A percentile compares a stretch with the other conserved stretches of the same genome.
These are phyloP conservation scores for Notoglanidium macrostoma DNA, from an alignment of 2,797 vertebrate species.

Conservation along the genomic window DNA sequence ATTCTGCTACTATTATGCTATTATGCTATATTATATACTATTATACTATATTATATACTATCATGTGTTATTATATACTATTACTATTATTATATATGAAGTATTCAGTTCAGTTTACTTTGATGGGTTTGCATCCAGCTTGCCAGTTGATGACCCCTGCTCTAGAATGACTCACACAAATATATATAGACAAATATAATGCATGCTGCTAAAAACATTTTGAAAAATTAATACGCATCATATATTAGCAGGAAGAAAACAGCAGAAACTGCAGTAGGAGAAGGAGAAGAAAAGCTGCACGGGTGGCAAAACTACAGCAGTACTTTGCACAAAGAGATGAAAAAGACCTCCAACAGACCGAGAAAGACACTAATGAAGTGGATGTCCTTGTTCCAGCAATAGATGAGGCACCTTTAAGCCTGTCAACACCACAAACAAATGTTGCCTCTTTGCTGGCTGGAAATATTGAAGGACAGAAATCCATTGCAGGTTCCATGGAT, in stretches of 20 bases:
- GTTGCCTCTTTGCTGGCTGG: conserved; percentile 31
- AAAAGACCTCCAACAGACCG: conserved; percentile 22
- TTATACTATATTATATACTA: too few relatives aligned
- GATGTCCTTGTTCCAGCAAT: conserved; percentile 39
- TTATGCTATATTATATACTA: too few relatives aligned
- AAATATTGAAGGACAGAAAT: conserved; percentile 23
- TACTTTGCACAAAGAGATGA: conserved; percentile 61
- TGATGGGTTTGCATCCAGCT: neutral
- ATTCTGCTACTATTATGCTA: neutral
- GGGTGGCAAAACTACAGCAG: conserved; percentile 65
- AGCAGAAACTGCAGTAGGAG: conserved; percentile 59
- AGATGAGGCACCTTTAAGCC: conserved; percentile 43
- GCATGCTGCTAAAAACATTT: neutral
- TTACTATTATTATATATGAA: neutral
- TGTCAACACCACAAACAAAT: conserved; percentile 40
- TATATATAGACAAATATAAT: neutral
- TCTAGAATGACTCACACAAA: neutral
- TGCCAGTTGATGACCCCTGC: neutral
- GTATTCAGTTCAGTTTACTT: neutral
- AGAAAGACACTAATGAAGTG: conserved; percentile 16
- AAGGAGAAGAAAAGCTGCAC: conserved; percentile 64
- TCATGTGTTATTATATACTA: too few relatives aligned
- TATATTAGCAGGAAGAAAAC: conserved; percentile 67
- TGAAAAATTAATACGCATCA: conserved; percentile 39
- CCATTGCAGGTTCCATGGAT: conserved; percentile 37